Percentiles rank a stretch among this genome's conserved stretches.
Evolutionary conservation across 2,113 vertebrate genomes (phyloP).

Genomic region (Notothenia rossii): DNA sequence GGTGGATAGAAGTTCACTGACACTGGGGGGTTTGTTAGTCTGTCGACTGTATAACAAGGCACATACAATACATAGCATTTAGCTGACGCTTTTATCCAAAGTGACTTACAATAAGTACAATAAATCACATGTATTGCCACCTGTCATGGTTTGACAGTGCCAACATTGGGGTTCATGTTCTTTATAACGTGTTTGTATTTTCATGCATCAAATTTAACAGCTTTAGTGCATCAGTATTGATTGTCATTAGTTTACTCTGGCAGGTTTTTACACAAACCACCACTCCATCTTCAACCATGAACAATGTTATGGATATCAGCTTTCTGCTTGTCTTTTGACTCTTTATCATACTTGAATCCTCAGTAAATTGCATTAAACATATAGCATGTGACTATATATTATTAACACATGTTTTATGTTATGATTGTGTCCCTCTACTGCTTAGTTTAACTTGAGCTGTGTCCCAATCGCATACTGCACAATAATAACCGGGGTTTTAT

Average conservation of each 20-base stretch:
- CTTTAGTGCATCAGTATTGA: neutral
- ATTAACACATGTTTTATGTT: constrained; percentile 44
- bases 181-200: neutral
- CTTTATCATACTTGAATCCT: constrained; percentile 4
- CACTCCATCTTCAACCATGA: neutral
- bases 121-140: no score
- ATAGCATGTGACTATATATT: constrained; percentile 22
- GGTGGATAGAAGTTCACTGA: no score
- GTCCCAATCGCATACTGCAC: constrained; percentile 61
- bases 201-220: neutral
- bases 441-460: constrained; percentile 66
- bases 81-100: no score
- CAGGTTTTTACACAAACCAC: neutral
- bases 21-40: no score
- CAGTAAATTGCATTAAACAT: constrained; percentile 30
- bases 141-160: neutral
- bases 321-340: constrained; percentile 47
- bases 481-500: neutral
- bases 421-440: constrained; percentile 48
- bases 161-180: neutral
- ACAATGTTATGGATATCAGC: constrained; percentile 52
- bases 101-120: no score
- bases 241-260: neutral
- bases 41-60: no score
- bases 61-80: no score